Percentiles rank a stretch among this genome's conserved stretches.
Evolutionary conservation across 2,888 invertebrate genomes (phyloP).

Genomic region (Melieria picta): DNA sequence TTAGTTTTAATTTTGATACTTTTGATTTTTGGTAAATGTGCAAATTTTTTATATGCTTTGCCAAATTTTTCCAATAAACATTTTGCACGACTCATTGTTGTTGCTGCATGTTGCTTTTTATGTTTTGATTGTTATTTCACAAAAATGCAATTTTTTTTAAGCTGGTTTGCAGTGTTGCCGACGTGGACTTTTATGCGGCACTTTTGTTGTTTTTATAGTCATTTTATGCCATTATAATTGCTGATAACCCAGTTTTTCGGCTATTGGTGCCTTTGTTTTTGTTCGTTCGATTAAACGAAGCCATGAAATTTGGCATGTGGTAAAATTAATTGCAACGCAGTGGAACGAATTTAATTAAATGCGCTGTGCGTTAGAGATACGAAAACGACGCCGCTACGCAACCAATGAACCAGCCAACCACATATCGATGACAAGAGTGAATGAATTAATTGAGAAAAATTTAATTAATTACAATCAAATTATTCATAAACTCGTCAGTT

Average conservation of each 20-base stretch:
- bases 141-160: not conserved
- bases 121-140: not conserved
- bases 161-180: not conserved
- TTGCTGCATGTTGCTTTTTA: not conserved
- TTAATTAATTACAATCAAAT: too few relatives aligned
- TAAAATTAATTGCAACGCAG: slow-evolving; percentile 6
- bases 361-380: not conserved
- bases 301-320: slow-evolving; percentile 19
- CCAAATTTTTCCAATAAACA: not conserved
- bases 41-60: slow-evolving; percentile 20
- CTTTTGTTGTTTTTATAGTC: not conserved
- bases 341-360: not conserved
- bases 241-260: slow-evolving; percentile 27
- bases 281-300: not conserved
- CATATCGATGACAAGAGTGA: slow-evolving; percentile 1
- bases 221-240: not conserved
- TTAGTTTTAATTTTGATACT: too few relatives aligned
- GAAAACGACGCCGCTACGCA: not conserved
- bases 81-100: not conserved
- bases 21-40: not conserved
- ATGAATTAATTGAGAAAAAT: not conserved
- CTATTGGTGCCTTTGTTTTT: slow-evolving; percentile 3
- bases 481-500: too few relatives aligned
- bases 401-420: not conserved
- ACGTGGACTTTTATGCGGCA: not conserved